Evolutionary conservation across 2,888 invertebrate genomes (phyloP).

Genomic region (Diarsia mendica): DNA sequence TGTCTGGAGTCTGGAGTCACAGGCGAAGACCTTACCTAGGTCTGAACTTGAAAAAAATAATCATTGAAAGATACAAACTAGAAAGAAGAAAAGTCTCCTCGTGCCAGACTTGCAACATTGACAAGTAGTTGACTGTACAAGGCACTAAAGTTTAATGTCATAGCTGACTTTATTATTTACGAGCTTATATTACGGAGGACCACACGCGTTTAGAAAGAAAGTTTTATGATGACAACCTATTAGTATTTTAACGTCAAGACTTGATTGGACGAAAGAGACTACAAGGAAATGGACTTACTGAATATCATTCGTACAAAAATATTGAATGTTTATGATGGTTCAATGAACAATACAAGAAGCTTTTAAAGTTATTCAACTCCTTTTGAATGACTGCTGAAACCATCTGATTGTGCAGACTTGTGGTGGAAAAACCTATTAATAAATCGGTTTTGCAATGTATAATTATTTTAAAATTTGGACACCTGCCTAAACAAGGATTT

Average conservation of each 20-base stretch:
- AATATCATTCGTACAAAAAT: not conserved
- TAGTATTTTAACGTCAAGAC: slow-evolving; percentile 5
- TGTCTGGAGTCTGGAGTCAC: not conserved
- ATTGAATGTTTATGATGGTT: no score
- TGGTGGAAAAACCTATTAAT: not conserved
- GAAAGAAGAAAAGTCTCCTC: not conserved
- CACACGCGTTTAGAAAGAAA: slow-evolving; percentile 42
- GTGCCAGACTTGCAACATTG: not conserved
- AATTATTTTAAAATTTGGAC: no score
- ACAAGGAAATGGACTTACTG: not conserved
- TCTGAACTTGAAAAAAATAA: no score
- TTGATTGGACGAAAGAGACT: not conserved
- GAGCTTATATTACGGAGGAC: slow-evolving; percentile 32
- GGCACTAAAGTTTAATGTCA: slow-evolving; percentile 41
- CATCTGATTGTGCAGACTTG: not conserved
- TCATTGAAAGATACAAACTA: not conserved
- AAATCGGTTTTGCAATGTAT: no score
- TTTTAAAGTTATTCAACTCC: no score
- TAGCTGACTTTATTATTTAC: slow-evolving; percentile 47
- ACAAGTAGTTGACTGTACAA: slow-evolving; percentile 7
- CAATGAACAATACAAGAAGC: not conserved
- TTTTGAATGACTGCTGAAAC: not conserved
- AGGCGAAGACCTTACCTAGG: no score
- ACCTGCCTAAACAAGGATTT: no score
- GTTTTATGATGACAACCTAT: slow-evolving; percentile 23